Evolutionary conservation across 2,797 vertebrate genomes (phyloP).

Genomic region (Taeniopygia guttata): DNA sequence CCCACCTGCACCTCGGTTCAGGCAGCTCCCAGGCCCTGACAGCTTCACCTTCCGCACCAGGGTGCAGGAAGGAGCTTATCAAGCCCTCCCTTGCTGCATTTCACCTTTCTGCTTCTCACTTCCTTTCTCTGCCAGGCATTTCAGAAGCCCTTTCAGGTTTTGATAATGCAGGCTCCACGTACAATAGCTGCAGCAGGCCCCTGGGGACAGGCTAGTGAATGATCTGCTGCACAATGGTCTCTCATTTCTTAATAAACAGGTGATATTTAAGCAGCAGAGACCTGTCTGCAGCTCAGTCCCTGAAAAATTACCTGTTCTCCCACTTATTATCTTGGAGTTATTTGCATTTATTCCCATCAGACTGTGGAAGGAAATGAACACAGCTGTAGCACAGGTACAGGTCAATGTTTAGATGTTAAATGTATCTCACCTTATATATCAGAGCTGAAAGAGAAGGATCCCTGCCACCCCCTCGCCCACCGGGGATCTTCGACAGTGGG

Average conservation of each 20-base stretch:
- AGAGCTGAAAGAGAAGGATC: slow-evolving; percentile 95
- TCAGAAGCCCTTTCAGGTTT: neutral
- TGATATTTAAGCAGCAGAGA: neutral
- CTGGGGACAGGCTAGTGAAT: neutral
- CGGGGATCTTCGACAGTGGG: slow-evolving; percentile 99
- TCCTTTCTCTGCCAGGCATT: neutral
- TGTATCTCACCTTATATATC: slow-evolving; percentile 87
- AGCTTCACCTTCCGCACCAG: neutral
- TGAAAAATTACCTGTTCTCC: neutral
- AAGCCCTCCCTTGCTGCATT: neutral
- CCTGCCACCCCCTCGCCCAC: slow-evolving; percentile 99
- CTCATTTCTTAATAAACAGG: neutral
- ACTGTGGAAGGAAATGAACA: neutral
- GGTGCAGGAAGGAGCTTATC: neutral
- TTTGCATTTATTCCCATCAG: neutral
- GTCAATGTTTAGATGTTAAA: neutral
- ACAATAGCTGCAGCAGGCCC: neutral
- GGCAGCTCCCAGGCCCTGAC: neutral
- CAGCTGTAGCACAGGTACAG: neutral
- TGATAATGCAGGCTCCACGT: neutral
- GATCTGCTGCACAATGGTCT: neutral
- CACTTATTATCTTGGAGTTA: neutral
- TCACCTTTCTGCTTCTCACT: neutral
- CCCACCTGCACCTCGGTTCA: neutral
- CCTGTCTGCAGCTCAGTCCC: neutral